Evolutionary conservation across 2,888 invertebrate genomes (phyloP).

Genomic region (Pseudoips prasinana): DNA sequence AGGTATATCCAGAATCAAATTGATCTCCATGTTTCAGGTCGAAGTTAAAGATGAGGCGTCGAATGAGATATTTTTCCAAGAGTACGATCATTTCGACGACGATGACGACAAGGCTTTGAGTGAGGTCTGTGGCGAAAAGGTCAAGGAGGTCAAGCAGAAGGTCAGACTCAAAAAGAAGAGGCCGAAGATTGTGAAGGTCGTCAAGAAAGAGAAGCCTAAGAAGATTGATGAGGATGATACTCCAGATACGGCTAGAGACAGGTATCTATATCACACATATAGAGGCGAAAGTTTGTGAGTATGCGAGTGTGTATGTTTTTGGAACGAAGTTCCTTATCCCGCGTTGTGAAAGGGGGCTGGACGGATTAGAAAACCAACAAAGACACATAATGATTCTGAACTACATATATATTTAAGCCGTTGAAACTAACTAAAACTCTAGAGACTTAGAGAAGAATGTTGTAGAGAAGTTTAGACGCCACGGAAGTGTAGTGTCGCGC

Average conservation of each 20-base stretch:
- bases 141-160: slow-evolving; percentile 24
- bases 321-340: too few relatives aligned
- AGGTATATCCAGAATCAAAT: background rate
- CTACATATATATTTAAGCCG: too few relatives aligned
- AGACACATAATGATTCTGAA: too few relatives aligned
- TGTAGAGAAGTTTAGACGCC: too few relatives aligned
- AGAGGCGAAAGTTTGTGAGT: too few relatives aligned
- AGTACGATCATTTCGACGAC: slow-evolving; percentile 49
- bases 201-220: slow-evolving; percentile 26
- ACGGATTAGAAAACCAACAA: too few relatives aligned
- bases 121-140: slow-evolving; percentile 43
- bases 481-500: too few relatives aligned
- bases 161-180: slow-evolving; percentile 30
- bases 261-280: too few relatives aligned
- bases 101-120: slow-evolving; percentile 55
- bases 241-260: slow-evolving; percentile 48
- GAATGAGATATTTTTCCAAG: slow-evolving; percentile 56
- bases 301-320: too few relatives aligned
- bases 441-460: too few relatives aligned
- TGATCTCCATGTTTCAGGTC: slow-evolving; percentile 26
- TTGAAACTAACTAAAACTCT: too few relatives aligned
- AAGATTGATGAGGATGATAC: slow-evolving; percentile 34
- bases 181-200: slow-evolving; percentile 26
- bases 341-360: too few relatives aligned
- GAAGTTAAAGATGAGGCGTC: slow-evolving; percentile 47